phyloP scores from a whole-genome alignment of 2,888 invertebrate genomes.

The Limnephilus marmoratus region DNA sequence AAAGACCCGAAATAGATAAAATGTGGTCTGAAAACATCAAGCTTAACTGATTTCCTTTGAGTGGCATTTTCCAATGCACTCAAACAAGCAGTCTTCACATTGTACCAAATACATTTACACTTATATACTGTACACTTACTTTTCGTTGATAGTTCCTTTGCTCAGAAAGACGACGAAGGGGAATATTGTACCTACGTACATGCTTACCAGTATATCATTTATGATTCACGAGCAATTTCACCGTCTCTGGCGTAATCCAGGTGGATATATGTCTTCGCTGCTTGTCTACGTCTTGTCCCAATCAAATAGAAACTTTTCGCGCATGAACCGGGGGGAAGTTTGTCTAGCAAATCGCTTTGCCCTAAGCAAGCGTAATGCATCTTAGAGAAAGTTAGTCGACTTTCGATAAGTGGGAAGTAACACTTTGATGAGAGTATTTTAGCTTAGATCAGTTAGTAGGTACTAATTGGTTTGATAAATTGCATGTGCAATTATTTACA shows the following conservation, averaged over 20 bases:
- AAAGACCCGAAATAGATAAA: neutral
- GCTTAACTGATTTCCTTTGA: neutral
- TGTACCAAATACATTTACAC: neutral
- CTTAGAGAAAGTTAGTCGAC: neutral
- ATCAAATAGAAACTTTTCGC: slow-evolving; percentile 39
- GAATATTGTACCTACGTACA: neutral
- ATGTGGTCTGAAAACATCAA: neutral
- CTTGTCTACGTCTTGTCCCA: slow-evolving; percentile 18
- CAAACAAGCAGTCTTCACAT: neutral
- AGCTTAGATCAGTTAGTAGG: neutral
- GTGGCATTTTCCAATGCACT: neutral
- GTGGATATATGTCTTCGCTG: slow-evolving; percentile 40
- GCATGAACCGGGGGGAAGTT: neutral
- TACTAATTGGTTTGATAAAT: neutral
- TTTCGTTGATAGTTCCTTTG: neutral
- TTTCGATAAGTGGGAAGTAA: neutral
- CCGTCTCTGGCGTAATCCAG: slow-evolving; percentile 52
- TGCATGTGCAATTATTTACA: neutral
- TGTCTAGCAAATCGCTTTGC: neutral
- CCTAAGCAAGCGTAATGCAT: neutral
- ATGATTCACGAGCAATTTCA: slow-evolving; percentile 62
- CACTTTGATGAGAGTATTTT: neutral
- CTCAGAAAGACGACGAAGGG: slow-evolving; percentile 27
- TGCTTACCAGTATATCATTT: slow-evolving; percentile 44
- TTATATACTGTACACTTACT: neutral